Evolutionary conservation across 2,113 vertebrate species (phyloP).

Genomic region (Amazona guildingii): DNA sequence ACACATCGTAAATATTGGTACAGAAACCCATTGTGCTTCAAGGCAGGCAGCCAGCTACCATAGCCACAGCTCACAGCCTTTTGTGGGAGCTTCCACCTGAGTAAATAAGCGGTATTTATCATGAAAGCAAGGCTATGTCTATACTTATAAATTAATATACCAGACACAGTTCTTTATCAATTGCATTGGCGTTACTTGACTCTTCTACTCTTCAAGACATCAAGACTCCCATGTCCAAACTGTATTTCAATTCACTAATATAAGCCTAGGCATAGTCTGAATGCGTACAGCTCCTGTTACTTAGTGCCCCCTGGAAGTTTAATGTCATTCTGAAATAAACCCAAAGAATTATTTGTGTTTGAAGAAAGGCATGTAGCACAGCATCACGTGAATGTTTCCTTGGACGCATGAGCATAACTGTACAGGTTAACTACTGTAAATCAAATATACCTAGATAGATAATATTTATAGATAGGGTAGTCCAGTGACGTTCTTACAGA

Average conservation of each 20-base stretch:
- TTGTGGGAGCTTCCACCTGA: background rate
- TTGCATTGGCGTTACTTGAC: background rate
- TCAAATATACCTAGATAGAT: background rate
- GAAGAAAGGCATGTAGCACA: background rate
- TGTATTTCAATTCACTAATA: background rate
- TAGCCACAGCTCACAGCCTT: background rate
- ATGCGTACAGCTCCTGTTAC: background rate
- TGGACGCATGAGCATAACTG: background rate
- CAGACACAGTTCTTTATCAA: background rate
- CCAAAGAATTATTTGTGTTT: background rate
- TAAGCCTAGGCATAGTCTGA: background rate
- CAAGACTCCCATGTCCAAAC: background rate
- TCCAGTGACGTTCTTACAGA: background rate
- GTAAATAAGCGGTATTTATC: constrained; percentile 30
- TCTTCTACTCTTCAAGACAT: background rate
- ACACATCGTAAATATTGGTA: background rate
- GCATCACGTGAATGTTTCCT: background rate
- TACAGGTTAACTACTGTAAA: background rate
- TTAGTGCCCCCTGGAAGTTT: background rate
- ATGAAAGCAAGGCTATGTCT: background rate
- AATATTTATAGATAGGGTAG: background rate
- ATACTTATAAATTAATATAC: constrained; percentile 14
- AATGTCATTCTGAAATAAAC: background rate
- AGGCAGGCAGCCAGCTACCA: constrained; percentile 3
- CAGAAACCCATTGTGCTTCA: constrained; percentile 2